Conservation (phyloP, 2,888 invertebrate genomes). For the Ochlodes sylvanus region DNA sequence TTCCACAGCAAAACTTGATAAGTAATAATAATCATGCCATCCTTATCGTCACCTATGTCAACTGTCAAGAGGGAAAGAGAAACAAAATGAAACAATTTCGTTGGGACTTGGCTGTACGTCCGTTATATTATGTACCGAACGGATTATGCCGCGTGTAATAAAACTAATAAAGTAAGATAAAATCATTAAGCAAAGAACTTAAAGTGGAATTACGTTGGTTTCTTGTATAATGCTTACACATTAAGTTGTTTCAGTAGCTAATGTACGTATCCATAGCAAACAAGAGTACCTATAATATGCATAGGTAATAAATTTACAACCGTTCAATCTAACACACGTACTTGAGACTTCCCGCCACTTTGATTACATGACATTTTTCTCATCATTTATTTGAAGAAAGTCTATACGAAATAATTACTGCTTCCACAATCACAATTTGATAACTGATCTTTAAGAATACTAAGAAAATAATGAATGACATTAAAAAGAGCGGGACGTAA, state of each 20-base stretch:
- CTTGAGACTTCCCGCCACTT: conserved; percentile 69
- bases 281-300: not conserved
- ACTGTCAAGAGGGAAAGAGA: conserved; percentile 57
- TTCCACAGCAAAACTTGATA: conserved; percentile 43
- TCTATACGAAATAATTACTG: not conserved
- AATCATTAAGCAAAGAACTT: not conserved
- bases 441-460: conserved; percentile 7
- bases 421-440: not conserved
- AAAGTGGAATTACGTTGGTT: not conserved
- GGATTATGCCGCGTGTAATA: conserved; percentile 38
- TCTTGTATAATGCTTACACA: not conserved
- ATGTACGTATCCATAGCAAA: not conserved
- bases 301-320: conserved; percentile 4
- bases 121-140: conserved; percentile 50
- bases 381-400: conserved; percentile 9
- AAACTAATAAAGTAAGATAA: conserved; percentile 20
- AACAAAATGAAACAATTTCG: conserved; percentile 51
- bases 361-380: conserved; percentile 37
- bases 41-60: conserved; percentile 48
- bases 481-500: conserved; percentile 82
- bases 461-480: conserved; percentile 61
- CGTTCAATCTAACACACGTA: conserved; percentile 3
- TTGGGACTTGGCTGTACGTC: conserved; percentile 51
- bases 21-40: conserved; percentile 54
- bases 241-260: not conserved